A percentile compares a stretch with the other conserved stretches of the same genome.
phyloP scores from a whole-genome alignment of 2,113 vertebrate genomes.

The Gallinago jamesoni region DNA sequence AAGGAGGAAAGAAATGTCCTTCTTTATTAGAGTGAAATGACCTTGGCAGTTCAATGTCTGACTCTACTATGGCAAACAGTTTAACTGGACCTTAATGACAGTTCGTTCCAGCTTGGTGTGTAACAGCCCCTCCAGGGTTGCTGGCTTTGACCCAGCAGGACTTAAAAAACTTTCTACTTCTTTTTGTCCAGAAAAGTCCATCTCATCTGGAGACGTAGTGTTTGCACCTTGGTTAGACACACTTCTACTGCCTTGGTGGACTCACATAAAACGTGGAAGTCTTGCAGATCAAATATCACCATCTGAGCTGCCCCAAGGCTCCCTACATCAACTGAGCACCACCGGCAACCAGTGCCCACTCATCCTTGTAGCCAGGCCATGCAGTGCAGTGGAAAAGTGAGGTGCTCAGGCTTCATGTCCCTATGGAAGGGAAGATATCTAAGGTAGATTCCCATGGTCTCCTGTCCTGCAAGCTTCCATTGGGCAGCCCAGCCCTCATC shows the following conservation, averaged over 20 bases:
- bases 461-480: neutral
- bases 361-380: neutral
- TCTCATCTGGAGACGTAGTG: no score
- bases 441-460: no score
- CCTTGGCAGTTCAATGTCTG: neutral
- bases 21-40: neutral
- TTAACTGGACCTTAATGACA: neutral
- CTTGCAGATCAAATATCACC: neutral
- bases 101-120: neutral
- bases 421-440: neutral
- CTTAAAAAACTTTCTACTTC: neutral
- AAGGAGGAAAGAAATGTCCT: neutral
- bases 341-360: fast-evolving
- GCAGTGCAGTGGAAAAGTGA: fast-evolving
- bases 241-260: neutral
- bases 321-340: fast-evolving
- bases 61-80: neutral
- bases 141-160: neutral
- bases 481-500: neutral
- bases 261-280: fast-evolving
- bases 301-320: neutral
- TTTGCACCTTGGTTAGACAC: neutral
- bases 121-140: neutral
- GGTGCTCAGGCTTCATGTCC: neutral
- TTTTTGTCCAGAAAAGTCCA: neutral